Conservation (phyloP, 2,113 vertebrate species). For the Pseudois nayaur region DNA sequence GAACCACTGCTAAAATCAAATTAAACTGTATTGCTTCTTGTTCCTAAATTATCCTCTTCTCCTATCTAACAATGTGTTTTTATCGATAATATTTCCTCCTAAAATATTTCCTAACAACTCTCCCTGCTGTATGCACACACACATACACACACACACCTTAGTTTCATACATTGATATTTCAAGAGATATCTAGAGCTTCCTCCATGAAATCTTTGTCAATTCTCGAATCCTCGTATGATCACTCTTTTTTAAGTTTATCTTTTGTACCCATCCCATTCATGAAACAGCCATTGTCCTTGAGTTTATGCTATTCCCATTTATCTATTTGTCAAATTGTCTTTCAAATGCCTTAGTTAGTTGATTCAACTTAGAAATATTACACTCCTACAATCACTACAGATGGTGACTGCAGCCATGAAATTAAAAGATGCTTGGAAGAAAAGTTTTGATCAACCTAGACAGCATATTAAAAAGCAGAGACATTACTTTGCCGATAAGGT, state of each 20-base stretch:
- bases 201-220: background rate
- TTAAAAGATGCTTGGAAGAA: background rate
- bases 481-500: background rate
- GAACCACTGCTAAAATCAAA: background rate
- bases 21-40: background rate
- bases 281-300: background rate
- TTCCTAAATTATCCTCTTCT: background rate
- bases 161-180: background rate
- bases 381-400: background rate
- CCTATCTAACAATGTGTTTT: background rate
- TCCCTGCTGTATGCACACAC: background rate
- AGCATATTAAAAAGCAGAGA: background rate
- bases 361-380: background rate
- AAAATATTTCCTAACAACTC: background rate
- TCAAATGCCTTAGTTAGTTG: background rate
- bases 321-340: background rate
- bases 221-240: background rate
- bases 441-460: background rate
- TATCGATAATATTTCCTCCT: background rate
- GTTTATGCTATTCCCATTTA: background rate
- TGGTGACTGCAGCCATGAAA: background rate
- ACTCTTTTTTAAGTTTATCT: background rate
- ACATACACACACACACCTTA: background rate
- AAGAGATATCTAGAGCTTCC: background rate
- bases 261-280: background rate